Base-by-base conservation (phyloP, 2,888 invertebrate genomes). In the Amphimallon solstitiale region DNA sequence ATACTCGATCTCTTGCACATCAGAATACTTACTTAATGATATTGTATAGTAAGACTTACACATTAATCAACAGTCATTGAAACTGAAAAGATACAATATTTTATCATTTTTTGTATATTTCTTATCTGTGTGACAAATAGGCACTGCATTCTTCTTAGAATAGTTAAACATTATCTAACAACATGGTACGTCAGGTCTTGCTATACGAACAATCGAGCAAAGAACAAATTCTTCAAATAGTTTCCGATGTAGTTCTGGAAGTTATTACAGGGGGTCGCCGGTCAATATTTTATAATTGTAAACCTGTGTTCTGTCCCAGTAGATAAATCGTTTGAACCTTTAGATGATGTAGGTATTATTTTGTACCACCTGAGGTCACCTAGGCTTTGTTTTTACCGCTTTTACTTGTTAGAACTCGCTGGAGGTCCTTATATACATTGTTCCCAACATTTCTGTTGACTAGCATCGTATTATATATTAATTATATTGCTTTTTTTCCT, bases 301-400 rank as follows among this genome's bases (percentile, higher is more conserved):
- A 76, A 76, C 73, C 72, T 74, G 71, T 77, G 72, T 72, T 70
- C 70, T 70, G 71, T 76, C 74, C 73, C 71, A 70, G 73, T 72
- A 76, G 76, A 78, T 77, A 78, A 78, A 78, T 78, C 74, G 76
- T 75, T 74, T 67, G 68, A 70, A 73, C 71, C 71, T 66, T 68
- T 70, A 70, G 74, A 75, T 78, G 78, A 78, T 73, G 77, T 78
- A 78, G 77, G 77, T 77, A 75, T 75, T 75, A 77, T 76, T 76
- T 72, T 67, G 73, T 75, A 77, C 77, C 77, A 78, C 78, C 77
- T 75, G 75, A 76, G 75, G 78, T 68, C 68, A 65, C 61, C 60
- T 52, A 64, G 66, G 71, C 75, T 77, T 78, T 77, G 77, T 79
- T 76, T 78, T 73, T 75, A 75, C 77, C 78, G 77, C 76, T 69